phyloP scores from a whole-genome alignment of 1,140 invertebrate genomes.

The Oedothorax gibbosus region DNA sequence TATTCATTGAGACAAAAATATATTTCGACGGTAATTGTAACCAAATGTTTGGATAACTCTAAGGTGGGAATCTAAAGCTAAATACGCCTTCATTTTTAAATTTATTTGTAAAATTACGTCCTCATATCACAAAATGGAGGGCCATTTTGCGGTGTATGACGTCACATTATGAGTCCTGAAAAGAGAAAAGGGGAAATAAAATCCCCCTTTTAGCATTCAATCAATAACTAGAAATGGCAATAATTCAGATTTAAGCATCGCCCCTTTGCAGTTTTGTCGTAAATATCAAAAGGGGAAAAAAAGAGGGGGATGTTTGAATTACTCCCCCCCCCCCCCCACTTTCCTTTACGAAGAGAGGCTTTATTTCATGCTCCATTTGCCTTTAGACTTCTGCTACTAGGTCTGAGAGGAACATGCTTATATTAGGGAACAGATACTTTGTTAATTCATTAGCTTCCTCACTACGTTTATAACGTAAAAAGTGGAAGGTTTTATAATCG shows the following conservation, averaged over 20 bases:
- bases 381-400: constrained; percentile 58
- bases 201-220: constrained; percentile 13
- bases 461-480: too few species aligned
- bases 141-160: constrained; percentile 2
- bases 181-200: not conserved
- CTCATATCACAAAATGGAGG: not conserved
- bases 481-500: too few species aligned
- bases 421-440: too few species aligned
- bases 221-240: constrained; percentile 59
- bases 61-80: too few species aligned
- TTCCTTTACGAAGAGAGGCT: constrained; percentile 17
- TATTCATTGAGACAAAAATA: too few species aligned
- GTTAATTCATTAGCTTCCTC: too few species aligned
- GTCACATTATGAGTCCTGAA: constrained; percentile 6
- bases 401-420: not conserved
- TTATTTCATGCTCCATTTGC: constrained; percentile 61
- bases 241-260: constrained; percentile 60
- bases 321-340: not conserved
- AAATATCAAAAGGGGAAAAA: constrained; percentile 56
- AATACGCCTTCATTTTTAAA: too few species aligned
- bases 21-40: too few species aligned
- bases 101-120: too few species aligned
- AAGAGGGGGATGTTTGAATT: constrained; percentile 42
- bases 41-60: too few species aligned
- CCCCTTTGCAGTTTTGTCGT: constrained; percentile 59